Conservation (phyloP, 1,140 invertebrate species). For the Probaryconus sp. region DNA sequence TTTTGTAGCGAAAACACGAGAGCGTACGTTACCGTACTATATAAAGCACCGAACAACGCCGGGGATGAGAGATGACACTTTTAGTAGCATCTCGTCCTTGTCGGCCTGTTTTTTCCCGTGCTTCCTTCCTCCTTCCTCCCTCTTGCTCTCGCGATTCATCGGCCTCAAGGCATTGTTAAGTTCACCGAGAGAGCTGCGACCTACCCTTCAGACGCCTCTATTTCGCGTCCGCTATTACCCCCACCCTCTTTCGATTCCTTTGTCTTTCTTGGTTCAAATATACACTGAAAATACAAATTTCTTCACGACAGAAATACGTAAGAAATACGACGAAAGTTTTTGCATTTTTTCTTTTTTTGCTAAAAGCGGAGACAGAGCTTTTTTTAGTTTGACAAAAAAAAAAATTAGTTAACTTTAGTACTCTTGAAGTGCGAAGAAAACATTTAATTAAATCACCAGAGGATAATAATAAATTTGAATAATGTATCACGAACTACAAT, state of each 20-base stretch:
- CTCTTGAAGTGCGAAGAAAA: no score
- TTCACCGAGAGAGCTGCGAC: constrained; percentile 56
- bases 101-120: constrained; percentile 36
- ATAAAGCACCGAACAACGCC: constrained; percentile 24
- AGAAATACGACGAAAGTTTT: no score
- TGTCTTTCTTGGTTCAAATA: constrained; percentile 61
- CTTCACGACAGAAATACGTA: no score
- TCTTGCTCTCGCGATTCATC: constrained; percentile 58
- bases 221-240: constrained; percentile 37
- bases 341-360: no score
- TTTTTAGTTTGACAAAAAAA: no score
- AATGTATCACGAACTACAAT: constrained; percentile 3
- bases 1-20: constrained; percentile 50
- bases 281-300: constrained; percentile 37
- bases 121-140: constrained; percentile 38
- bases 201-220: constrained; percentile 37
- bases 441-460: neutral
- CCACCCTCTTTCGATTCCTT: constrained; percentile 46
- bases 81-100: constrained; percentile 63
- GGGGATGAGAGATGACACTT: constrained; percentile 68
- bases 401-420: no score
- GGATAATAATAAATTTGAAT: constrained; percentile 8
- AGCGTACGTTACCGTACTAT: constrained; percentile 24
- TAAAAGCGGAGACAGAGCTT: no score
- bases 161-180: constrained; percentile 70